phyloP scores from a whole-genome alignment of 2,113 vertebrate genomes.

The Ailurus styani region DNA sequence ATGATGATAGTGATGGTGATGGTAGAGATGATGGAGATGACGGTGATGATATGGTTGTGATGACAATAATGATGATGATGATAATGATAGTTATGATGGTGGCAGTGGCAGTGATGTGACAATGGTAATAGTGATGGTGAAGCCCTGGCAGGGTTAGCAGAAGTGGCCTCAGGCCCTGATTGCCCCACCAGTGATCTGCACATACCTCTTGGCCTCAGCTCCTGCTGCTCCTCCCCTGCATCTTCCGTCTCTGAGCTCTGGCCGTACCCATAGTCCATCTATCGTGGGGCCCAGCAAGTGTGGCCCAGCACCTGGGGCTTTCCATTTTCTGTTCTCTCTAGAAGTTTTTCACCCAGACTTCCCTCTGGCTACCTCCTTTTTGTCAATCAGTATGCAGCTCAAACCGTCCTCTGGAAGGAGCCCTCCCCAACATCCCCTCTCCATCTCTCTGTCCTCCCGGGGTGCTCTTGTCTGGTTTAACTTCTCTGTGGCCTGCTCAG shows the following conservation, averaged over 20 bases:
- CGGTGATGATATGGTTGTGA: background rate
- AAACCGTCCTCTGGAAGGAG: background rate
- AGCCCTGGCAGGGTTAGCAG: background rate
- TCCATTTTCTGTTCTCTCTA: background rate
- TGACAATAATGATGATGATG: rapidly evolving
- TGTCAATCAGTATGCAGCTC: background rate
- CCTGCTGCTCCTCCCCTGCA: no score
- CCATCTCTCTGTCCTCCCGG: background rate
- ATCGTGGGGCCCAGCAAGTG: no score
- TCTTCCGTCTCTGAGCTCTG: no score
- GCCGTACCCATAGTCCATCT: rapidly evolving
- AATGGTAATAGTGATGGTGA: rapidly evolving
- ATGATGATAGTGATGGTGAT: rapidly evolving
- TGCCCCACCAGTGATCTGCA: background rate
- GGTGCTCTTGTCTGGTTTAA: background rate
- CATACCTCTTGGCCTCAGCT: background rate
- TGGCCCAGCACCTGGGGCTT: background rate
- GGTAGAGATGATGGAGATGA: rapidly evolving
- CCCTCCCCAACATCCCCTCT: rapidly evolving
- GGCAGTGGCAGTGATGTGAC: rapidly evolving
- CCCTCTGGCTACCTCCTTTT: background rate
- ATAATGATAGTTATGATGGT: rapidly evolving
- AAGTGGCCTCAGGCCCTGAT: background rate
- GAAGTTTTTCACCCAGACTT: background rate
- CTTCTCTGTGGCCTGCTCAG: background rate